Evolutionary conservation across 2,888 invertebrate species (phyloP).

Genomic region (Trichacis sp.): DNA sequence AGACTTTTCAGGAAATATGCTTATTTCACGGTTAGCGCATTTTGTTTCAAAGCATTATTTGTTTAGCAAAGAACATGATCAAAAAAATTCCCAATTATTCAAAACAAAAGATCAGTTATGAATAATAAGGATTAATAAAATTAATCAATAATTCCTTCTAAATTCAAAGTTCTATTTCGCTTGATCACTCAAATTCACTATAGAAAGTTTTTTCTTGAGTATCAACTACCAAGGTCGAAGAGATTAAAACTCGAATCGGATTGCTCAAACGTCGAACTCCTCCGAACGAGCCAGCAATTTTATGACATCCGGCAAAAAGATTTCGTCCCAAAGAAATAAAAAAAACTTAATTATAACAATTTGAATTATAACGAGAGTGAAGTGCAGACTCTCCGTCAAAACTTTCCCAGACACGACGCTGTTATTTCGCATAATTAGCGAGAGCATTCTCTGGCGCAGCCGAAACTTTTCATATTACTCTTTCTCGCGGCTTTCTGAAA

Average conservation of each 20-base stretch:
- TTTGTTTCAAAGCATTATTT: too few species aligned
- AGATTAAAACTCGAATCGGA: neutral
- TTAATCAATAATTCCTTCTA: too few species aligned
- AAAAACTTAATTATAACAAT: conserved; percentile 11
- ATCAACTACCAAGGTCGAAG: neutral
- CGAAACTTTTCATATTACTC: conserved; percentile 2
- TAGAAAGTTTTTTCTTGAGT: neutral
- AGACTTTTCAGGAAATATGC: too few species aligned
- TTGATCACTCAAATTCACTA: too few species aligned
- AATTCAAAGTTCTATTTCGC: too few species aligned
- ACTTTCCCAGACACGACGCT: conserved; percentile 5
- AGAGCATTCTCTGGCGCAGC: neutral
- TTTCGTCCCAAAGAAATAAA: neutral
- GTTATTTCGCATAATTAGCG: conserved; percentile 8
- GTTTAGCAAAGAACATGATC: too few species aligned
- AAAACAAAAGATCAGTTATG: too few species aligned
- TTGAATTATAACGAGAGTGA: conserved; percentile 11
- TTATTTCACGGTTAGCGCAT: too few species aligned
- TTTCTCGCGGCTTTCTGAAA: neutral
- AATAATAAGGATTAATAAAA: too few species aligned
- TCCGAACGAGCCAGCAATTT: conserved; percentile 2
- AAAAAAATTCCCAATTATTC: too few species aligned
- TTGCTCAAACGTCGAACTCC: neutral
- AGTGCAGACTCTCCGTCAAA: conserved; percentile 4
- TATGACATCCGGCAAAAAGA: neutral